Evolutionary conservation across 1,140 invertebrate species (phyloP).

Genomic region (Littorina saxatilis): DNA sequence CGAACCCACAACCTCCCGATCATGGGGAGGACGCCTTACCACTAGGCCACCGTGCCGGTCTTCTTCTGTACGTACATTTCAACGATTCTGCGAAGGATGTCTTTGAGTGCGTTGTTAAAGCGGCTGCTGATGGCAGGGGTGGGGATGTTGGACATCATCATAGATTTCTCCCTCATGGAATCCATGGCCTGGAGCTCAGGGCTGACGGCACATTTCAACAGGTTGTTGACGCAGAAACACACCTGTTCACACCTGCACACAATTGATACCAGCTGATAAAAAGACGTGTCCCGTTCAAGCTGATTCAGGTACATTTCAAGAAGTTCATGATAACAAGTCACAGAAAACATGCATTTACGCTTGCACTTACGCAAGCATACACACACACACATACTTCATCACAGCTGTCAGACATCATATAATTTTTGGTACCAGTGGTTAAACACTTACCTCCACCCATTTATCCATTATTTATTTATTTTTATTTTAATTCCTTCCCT

Average conservation of each 20-base stretch:
- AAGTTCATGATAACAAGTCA: neutral
- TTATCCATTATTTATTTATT: neutral
- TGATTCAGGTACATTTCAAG: neutral
- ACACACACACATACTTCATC: neutral
- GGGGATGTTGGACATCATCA: neutral
- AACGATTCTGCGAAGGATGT: neutral
- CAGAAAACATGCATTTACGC: neutral
- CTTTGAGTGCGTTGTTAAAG: neutral
- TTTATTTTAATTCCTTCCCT: neutral
- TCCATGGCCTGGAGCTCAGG: neutral
- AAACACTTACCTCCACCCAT: neutral
- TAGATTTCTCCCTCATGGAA: neutral
- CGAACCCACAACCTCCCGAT: no score
- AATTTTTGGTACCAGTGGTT: neutral
- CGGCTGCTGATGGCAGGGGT: neutral
- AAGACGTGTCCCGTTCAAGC: neutral
- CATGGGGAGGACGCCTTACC: no score
- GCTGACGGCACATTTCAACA: neutral
- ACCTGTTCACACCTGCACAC: constrained; percentile 6
- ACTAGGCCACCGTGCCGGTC: no score
- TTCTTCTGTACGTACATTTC: neutral
- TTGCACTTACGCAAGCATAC: neutral
- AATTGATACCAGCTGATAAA: neutral
- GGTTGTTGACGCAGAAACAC: neutral
- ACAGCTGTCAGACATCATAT: neutral